Conservation (phyloP, 1,140 invertebrate genomes). For the Pristionchus pacificus region DNA sequence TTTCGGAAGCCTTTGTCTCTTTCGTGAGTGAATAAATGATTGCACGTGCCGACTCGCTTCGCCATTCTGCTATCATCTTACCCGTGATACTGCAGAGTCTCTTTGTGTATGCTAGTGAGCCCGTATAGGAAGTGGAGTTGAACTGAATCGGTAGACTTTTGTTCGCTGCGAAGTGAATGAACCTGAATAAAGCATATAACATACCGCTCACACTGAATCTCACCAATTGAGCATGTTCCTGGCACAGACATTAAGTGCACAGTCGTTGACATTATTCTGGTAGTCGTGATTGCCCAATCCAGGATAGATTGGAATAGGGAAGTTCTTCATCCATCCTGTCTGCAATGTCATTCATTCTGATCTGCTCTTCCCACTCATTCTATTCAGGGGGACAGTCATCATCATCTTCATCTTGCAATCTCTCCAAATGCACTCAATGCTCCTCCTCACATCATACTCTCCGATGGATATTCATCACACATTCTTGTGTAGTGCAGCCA, state of each 20-base stretch:
- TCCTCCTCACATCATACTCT: constrained; percentile 16
- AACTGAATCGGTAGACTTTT: constrained; percentile 16
- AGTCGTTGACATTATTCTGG: constrained; percentile 51
- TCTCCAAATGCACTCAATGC: too few relatives aligned
- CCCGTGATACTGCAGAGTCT: constrained; percentile 17
- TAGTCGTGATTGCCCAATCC: constrained; percentile 53
- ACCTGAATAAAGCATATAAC: constrained; percentile 11
- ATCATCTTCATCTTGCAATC: too few relatives aligned
- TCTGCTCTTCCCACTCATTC: too few relatives aligned
- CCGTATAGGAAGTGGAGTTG: constrained; percentile 7
- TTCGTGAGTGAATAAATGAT: too few relatives aligned
- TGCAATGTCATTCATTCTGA: too few relatives aligned
- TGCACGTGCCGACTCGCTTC: neutral
- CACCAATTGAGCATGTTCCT: constrained; percentile 49
- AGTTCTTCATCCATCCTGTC: constrained; percentile 26
- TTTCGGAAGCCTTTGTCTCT: neutral
- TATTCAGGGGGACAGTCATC: too few relatives aligned
- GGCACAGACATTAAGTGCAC: constrained; percentile 47
- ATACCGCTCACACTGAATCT: neutral
- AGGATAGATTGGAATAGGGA: constrained; percentile 42
- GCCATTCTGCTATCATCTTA: neutral
- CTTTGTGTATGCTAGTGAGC: constrained; percentile 25
- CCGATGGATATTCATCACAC: neutral
- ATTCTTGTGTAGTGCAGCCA: too few relatives aligned
- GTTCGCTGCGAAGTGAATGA: constrained; percentile 28